A percentile compares a stretch with the other conserved stretches of the same genome.
These are phyloP conservation scores for Drosophila infuscata DNA, from an alignment of 2,888 invertebrate genomes.

Conservation along the genomic window DNA sequence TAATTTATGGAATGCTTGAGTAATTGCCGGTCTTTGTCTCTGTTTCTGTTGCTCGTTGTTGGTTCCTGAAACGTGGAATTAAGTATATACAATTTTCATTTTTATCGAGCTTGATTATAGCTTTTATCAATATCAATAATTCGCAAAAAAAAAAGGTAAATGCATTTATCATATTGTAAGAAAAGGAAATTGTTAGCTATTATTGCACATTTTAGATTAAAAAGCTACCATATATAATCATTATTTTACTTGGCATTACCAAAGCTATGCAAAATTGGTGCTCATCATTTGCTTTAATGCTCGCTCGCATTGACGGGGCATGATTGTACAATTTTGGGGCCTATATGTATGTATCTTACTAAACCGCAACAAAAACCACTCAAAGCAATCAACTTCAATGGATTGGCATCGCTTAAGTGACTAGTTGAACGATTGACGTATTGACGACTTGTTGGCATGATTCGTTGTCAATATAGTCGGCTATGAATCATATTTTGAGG, in stretches of 20 bases:
- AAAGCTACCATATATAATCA: background rate
- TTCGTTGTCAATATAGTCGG: slow-evolving; percentile 46
- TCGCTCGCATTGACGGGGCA: slow-evolving; percentile 23
- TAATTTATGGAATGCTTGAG: slow-evolving; percentile 5
- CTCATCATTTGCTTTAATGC: slow-evolving; percentile 41
- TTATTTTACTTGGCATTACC: slow-evolving; percentile 17
- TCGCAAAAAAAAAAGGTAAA: background rate
- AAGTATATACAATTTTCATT: background rate
- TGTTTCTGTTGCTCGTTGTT: background rate
- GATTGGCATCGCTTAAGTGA: slow-evolving; percentile 43
- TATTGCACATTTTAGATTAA: background rate
- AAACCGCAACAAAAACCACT: slow-evolving; percentile 49
- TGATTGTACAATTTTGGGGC: slow-evolving; percentile 44
- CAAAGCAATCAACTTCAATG: slow-evolving; percentile 59
- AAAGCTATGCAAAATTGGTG: slow-evolving; percentile 23
- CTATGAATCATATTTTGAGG: slow-evolving; percentile 56
- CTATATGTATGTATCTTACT: slow-evolving; percentile 51
- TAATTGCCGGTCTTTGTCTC: background rate
- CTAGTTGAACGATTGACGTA: slow-evolving; percentile 19
- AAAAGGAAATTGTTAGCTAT: background rate
- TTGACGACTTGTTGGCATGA: slow-evolving; percentile 29
- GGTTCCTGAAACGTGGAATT: background rate
- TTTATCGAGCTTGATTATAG: slow-evolving; percentile 3
- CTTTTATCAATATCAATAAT: background rate
- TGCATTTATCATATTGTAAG: background rate